Base-by-base conservation (phyloP, 2,888 invertebrate species). In the Drosophila atripex region DNA sequence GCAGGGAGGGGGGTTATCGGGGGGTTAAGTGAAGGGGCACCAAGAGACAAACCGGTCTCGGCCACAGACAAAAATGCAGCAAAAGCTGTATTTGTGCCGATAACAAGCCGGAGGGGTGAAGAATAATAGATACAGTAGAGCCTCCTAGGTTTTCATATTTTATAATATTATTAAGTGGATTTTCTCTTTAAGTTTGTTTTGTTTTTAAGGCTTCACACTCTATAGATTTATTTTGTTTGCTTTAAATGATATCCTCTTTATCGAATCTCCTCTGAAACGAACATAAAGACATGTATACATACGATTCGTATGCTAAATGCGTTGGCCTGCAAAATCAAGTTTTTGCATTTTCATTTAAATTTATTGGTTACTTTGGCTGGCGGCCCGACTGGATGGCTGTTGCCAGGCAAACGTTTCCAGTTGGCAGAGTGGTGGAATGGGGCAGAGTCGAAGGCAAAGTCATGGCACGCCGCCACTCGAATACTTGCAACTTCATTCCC, bases 271-370 rank as follows among this genome's bases (percentile, higher is more conserved):
- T 38, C 65, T 28, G 7, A 12, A 35, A 11, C 30, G 61, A 12
- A n/a, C 18, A 38, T 38, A 59, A 41, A 61, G n/a, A 61, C 7
- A 4, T 14, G 43, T n/a, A 64, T 50, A 64, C 65, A 63, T 3
- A 64, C 50, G 9, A 49, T 69, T 35, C 65, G 58, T 61, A 53
- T 59, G 58, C 51, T 54, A 66, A 46, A 65, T 64, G 64, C 58
- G 46, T 57, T 51, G 56, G 50, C 57, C 69, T 60, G 71, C 72
- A 72, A 77, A 84, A 76, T 86, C 89, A 85, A 88, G 89, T 86
- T 86, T 35, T 88, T 86, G 86, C 88, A 86, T 85, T 85, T 76
- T 76, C 73, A 78, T 77, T 86, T 76, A 74, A 76, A 86, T 79
- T 80, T 86, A 83, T 88, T 75, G 78, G 69, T 51, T 41, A 11